These are phyloP conservation scores for Saiga tatarica DNA, from an alignment of 2,113 vertebrate species.

Conservation along the genomic window DNA sequence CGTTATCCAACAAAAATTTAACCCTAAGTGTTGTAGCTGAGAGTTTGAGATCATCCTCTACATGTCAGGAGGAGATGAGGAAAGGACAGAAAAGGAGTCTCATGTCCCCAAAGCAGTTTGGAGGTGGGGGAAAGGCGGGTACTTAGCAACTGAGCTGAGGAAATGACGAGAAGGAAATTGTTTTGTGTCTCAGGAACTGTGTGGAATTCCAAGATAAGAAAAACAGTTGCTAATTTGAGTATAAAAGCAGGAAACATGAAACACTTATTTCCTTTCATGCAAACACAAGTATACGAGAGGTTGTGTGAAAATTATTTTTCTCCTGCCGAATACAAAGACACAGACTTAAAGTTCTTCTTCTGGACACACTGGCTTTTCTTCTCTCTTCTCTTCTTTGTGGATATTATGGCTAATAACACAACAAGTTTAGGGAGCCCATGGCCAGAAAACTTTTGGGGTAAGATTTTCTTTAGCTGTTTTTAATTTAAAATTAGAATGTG, in stretches of 20 bases:
- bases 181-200: slow-evolving; percentile 90
- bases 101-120: neutral
- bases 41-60: neutral
- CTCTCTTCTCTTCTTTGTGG: slow-evolving; percentile 68
- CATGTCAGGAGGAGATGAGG: neutral
- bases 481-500: neutral
- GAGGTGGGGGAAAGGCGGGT: slow-evolving; percentile 50
- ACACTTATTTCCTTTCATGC: slow-evolving; percentile 92
- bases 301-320: slow-evolving; percentile 78
- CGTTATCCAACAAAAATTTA: neutral
- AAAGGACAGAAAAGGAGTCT: neutral
- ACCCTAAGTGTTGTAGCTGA: neutral
- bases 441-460: slow-evolving; percentile 88
- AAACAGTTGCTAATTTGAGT: slow-evolving; percentile 92
- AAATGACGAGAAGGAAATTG: slow-evolving; percentile 93
- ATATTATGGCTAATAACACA: slow-evolving; percentile 90
- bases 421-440: slow-evolving; percentile 77
- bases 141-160: slow-evolving; percentile 80
- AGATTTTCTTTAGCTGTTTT: slow-evolving; percentile 70
- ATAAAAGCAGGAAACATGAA: slow-evolving; percentile 96
- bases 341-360: slow-evolving; percentile 69
- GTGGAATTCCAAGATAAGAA: slow-evolving; percentile 94
- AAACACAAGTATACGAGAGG: slow-evolving; percentile 83
- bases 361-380: slow-evolving; percentile 59
- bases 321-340: slow-evolving; percentile 71